Evolutionary conservation across 2,888 invertebrate species (phyloP), one percentile per base, ranked within the genome.

Genomic region (Gisinianus flammeolus): DNA sequence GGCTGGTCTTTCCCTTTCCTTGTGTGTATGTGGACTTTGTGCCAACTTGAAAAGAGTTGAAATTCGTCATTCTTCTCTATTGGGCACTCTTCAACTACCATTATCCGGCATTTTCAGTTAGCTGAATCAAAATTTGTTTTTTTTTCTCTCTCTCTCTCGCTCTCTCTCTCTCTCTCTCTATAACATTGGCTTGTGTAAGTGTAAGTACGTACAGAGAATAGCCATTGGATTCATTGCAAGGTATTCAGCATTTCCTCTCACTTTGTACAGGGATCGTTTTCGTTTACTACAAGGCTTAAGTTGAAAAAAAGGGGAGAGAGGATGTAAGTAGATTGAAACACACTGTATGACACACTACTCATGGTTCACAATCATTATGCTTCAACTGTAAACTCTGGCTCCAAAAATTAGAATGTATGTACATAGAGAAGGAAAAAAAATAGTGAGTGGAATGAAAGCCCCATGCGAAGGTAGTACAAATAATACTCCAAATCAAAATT

Each of bases 21-120:
- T 31, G 24, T 54, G 12, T 54, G n/a, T 19, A n/a, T 44, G 64
- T 44, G 75, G 58, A 69, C 58, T 56, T 76, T 52, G 22, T 68
- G 56, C 68, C 8, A 33, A 62, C 16, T 76, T 68, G 68, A 76
- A 69, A 76, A 69, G 68, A 69, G 76, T 68, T 56, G 24, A 26
- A 26, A 66, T 74, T 52, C 33, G 30, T 58, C 58, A 30, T 62
- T 54, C 54, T 67, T 68, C 54, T 30, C 19, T 4, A 26, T 30
- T 68, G 68, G 33, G 6, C 33, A 68, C 67, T 68, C 54, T 52
- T 70, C 26, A 70, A n/a, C 71, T n/a, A 5, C 56, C 28, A 71
- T 71, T 71, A 71, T 71, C 71, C 30, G 12, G 54, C 71, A 54
- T 54, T 71, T 71, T 71, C 54, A 71, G 71, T 19, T 68, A 19